Evolutionary conservation across 2,888 invertebrate species (phyloP), one percentile per base, ranked within the genome.

Genomic region (Drosophila niveifrons): DNA sequence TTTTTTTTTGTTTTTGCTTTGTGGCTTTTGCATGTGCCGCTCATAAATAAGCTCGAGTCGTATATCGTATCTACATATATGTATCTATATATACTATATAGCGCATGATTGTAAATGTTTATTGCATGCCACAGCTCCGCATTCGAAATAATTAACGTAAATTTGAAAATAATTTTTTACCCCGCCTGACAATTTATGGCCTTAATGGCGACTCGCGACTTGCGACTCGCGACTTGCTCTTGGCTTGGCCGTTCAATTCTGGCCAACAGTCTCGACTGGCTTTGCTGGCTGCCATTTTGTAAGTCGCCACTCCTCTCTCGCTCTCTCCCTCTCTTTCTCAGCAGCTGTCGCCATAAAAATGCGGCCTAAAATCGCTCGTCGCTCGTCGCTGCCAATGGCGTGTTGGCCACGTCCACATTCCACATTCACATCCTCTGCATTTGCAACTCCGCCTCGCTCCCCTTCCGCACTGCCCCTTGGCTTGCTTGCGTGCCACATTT

Each of bases 101-200:
- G 70, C 63, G 76, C 81, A 75, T 72, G 75, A 71, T 77, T 76
- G 73, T 77, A 84, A 78, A 85, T 81, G 65, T 86, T 83, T 86
- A 88, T 85, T 79, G 85, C 88, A 83, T 86, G 88, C 61, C 66
- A 62, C 66, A 63, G 78, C 59, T 47, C 29, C 72, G 68, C 83
- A 86, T 85, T 84, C 75, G 62, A 75, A 85, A 88, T 86, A 86
- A 86, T 86, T 86, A 86, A 86, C 86, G 85, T 76, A 82, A 83
- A 88, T 86, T 86, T 83, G 83, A 86, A 83, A 88, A 83, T 80
- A 80, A 80, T 81, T 83, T 78, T 79, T 71, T 58, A n/a, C n/a
- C 61, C 61, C 57, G 63, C 63, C 70, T 63, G 65, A 58, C 64
- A 77, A 81, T 86, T 86, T 88, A 86, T 80, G 81, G 67, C 82